Evolutionary conservation across 2,113 vertebrate species (phyloP), one percentile per base, ranked within the genome.

Genomic region (Gymnocephalus cernua): DNA sequence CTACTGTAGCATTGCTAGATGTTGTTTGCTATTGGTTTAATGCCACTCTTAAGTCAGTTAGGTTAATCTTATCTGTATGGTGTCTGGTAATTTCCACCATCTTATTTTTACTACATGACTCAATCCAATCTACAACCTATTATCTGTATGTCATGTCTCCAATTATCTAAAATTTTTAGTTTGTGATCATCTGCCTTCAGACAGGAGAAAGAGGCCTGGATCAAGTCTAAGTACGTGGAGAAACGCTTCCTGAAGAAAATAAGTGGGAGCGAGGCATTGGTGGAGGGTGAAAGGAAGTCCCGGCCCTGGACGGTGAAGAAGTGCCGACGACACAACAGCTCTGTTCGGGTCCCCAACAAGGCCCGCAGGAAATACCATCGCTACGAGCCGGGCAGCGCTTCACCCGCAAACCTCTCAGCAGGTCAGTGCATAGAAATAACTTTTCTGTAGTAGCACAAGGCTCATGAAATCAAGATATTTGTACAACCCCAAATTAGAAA

Each of bases 171-270:
- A 50, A 16, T 41, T 32, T 7, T 63, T 13, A 2, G 2, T 32
- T 63, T 85, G 41, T 73, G 23, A 90, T 69, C 29, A 53, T 68
- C 21, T 78, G 16, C 19, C 3, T 71, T 3, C 86, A 99, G 98
- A 88, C 97, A 97, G 85, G 97, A 99, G 93, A 99, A 96, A 76
- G 98, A 99, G 83, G 92, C 96, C 15, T 99, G 97, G 95, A 99
- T 99, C 91, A 97, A 95, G 95, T 96, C 97, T 15, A 99, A 99
- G 84, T 99, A 99, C 1, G 98, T 99, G 91, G 98, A 99, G 87
- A 97, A 91, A 95, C 96, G 94, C 95, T 99, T 96, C 80, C 87
- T 96, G 56, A 95, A 94, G 84, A 96, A 96, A 89, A 93, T 95
- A 70, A 94, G 93, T 44, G 86, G 93, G 64, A 88, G 90, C 0